Evolutionary conservation across 2,888 invertebrate genomes (phyloP), one percentile per base, ranked within the genome.

Genomic region (Clusia tigrina): DNA sequence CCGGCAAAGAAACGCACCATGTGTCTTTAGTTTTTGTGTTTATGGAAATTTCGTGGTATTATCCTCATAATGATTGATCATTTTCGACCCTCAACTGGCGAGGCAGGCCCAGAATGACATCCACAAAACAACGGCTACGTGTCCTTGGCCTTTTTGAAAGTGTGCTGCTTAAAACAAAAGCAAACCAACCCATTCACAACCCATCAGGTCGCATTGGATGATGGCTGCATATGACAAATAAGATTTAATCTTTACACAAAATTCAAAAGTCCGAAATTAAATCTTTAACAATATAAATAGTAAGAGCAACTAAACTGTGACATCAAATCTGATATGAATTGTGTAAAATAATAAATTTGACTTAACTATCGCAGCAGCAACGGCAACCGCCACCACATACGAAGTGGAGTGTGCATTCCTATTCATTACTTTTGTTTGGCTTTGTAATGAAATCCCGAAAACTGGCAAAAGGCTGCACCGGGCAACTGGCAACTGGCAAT

Each of bases 271-370:
- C n/a, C n/a, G 6, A n/a, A 42, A 15, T 42, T 42, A 15, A 15
- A 42, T 10, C 42, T 42, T 42, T 42, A 42, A 42, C 42, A 42
- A n/a, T 15, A 42, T 46, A 18, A 48, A 48, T 22, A 48, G n/a
- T n/a, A n/a, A n/a, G n/a, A 51, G n/a, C 42, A 42, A 51, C 23
- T 68, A 20, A 38, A 37, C 58, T 56, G 63, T 73, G 71, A 74
- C 74, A 74, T 73, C 71, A 75, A 76, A 75, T 75, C 75, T 74
- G 75, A 75, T 75, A 76, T 75, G 74, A 76, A 76, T 76, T 74
- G 72, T 75, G 74, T 74, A 75, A 75, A 75, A 75, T 75, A 75
- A 75, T 75, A 75, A 76, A 76, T 75, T 75, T 76, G 65, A 74
- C 74, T 75, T 76, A 75, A 75, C 76, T 75, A 74, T 75, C 73